Percentiles rank a stretch among this genome's conserved stretches.
Conservation (phyloP, 1,140 invertebrate species). For the Apis laboriosa region DNA sequence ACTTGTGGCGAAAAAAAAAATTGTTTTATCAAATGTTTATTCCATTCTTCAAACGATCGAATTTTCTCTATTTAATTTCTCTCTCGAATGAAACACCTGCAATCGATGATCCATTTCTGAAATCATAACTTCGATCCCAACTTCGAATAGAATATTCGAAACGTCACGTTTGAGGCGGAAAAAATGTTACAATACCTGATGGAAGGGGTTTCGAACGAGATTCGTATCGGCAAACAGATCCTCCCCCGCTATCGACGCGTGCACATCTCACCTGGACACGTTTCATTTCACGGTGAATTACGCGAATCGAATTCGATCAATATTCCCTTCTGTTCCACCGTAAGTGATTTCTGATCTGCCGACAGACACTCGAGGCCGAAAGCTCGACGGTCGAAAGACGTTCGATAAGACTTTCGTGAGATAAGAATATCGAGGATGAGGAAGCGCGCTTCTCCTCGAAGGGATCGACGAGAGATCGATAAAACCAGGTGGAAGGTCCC, state of each 20-base stretch:
- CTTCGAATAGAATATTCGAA: too few species aligned
- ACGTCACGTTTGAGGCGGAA: too few species aligned
- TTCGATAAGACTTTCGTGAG: background rate
- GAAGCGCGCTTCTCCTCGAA: background rate
- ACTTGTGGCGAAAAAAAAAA: too few species aligned
- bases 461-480: conserved; percentile 31
- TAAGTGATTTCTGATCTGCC: conserved; percentile 4
- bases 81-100: too few species aligned
- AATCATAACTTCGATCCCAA: too few species aligned
- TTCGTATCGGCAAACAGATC: background rate
- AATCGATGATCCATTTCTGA: too few species aligned
- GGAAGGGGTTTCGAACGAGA: background rate
- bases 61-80: too few species aligned
- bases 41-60: too few species aligned
- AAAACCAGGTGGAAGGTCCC: conserved; percentile 41
- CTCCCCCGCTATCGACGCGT: background rate
- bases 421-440: background rate
- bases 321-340: background rate
- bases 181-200: too few species aligned
- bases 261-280: background rate
- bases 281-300: conserved; percentile 16
- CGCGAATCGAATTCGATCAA: conserved; percentile 9
- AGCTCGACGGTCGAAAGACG: background rate
- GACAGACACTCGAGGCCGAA: background rate
- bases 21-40: too few species aligned